Evolutionary conservation across 2,797 vertebrate genomes (phyloP).

Genomic region (Gastrophryne carolinensis): DNA sequence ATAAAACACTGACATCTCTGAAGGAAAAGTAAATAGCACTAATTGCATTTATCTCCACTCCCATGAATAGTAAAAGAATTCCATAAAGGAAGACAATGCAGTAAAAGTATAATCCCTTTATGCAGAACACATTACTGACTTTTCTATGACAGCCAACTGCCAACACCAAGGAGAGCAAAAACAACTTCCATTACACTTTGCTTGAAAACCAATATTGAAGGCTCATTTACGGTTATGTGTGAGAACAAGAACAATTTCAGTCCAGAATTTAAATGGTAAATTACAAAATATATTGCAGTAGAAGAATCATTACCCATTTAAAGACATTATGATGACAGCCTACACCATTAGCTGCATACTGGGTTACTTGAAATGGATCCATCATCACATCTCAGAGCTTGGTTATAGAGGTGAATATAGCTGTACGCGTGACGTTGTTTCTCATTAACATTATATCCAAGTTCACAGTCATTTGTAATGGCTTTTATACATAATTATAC

Average conservation of each 20-base stretch:
- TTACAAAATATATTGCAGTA: not conserved
- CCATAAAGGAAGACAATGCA: constrained; percentile 8
- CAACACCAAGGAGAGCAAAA: constrained; percentile 3
- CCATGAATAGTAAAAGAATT: not conserved
- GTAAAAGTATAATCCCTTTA: not conserved
- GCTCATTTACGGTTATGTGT: constrained; percentile 18
- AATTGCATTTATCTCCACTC: constrained; percentile 13
- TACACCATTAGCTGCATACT: not conserved
- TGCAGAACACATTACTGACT: constrained; percentile 10
- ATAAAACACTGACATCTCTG: not conserved
- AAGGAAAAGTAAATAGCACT: not conserved
- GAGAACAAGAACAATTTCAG: constrained; percentile 14
- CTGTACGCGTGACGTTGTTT: too few species aligned
- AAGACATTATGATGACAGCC: not conserved
- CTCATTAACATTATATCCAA: too few species aligned
- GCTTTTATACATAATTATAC: too few species aligned
- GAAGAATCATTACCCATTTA: constrained; percentile 4
- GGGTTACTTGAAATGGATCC: not conserved
- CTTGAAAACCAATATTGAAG: constrained; percentile 19
- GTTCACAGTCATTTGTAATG: too few species aligned
- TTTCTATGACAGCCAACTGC: constrained; percentile 6
- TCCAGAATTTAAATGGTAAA: constrained; percentile 18
- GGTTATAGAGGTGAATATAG: not conserved
- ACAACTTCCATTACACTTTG: constrained; percentile 19
- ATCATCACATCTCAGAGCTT: not conserved